A percentile compares a stretch with the other conserved stretches of the same genome.
Evolutionary conservation across 2,888 invertebrate species (phyloP).

Genomic region (Lymantria monacha): DNA sequence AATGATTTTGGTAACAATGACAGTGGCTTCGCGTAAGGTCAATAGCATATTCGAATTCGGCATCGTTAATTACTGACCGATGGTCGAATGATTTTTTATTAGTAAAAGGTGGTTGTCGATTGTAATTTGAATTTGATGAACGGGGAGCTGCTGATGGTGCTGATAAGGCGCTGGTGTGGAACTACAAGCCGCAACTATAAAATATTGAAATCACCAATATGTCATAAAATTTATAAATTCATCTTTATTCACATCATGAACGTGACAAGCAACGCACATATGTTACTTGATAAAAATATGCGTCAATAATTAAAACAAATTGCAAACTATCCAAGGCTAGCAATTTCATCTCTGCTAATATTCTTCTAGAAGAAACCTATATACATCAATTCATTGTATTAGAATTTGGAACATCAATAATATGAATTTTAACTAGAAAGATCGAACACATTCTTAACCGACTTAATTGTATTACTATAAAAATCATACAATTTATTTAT

Average conservation of each 20-base stretch:
- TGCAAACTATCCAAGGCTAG: too few species aligned
- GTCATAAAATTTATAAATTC: neutral
- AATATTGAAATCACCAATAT: neutral
- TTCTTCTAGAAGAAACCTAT: too few species aligned
- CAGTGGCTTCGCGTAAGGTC: conserved; percentile 57
- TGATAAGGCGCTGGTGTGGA: conserved; percentile 28
- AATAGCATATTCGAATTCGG: conserved; percentile 74
- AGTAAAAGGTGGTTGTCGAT: conserved; percentile 40
- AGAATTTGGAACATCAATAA: too few species aligned
- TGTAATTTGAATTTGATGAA: conserved; percentile 38
- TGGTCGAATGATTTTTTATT: conserved; percentile 45
- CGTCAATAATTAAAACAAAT: too few species aligned
- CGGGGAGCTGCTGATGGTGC: conserved; percentile 25
- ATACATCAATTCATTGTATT: too few species aligned
- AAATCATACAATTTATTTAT: too few species aligned
- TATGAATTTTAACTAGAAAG: too few species aligned
- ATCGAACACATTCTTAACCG: too few species aligned
- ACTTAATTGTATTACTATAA: too few species aligned
- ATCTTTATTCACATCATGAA: neutral
- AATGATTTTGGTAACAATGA: conserved; percentile 55
- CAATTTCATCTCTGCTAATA: too few species aligned
- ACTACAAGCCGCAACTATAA: conserved; percentile 8
- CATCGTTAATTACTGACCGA: conserved; percentile 67
- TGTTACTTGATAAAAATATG: too few species aligned
- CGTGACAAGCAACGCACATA: neutral